Base-by-base conservation (phyloP, 2,113 vertebrate species). In the Chroicocephalus ridibundus region DNA sequence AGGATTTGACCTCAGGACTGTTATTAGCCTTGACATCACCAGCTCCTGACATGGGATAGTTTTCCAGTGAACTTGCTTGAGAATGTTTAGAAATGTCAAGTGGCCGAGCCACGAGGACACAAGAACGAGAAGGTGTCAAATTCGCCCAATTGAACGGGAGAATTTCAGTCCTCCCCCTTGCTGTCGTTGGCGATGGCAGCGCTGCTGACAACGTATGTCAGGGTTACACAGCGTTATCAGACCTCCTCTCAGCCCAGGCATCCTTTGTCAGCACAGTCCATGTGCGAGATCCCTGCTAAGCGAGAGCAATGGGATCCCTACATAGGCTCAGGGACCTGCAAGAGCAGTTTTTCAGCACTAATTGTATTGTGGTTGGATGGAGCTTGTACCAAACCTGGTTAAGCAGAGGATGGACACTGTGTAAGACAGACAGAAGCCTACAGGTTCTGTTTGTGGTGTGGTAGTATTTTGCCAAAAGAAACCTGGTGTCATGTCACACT, bases 61-160 rank as follows among this genome's bases (percentile, higher is more conserved):
- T 97, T 97, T 95, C 94, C 96, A 96, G 64, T 96, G 94, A 97
- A 96, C 96, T 97, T 96, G 96, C 96, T 96, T 97, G 93, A 97
- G 96, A 96, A 95, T 86, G 94, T 97, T 97, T 96, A 91, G 96
- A 97, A 97, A 97, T 97, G 96, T 97, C 97, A 97, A 97, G 96
- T 94, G 95, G 95, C 87, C 1, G 82, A 94, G 96, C 94, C 94
- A 94, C 24, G 84, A 96, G 96, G 94, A 85, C 93, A 69, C 83
- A 62, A 96, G 94, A 92, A 95, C 81, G 94, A 88, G 93, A 94
- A 96, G 95, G 96, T 96, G 91, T 97, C 95, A 82, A 21, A 90
- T 97, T 97, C 96, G 75, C 84, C 96, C 97, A 97, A 97, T 96
- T 95, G 93, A 89, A 96, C 5, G 76, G 94, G 86, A 95, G 95